These are phyloP conservation scores for Poecilia velifera DNA, from an alignment of 2,797 vertebrate species.

Conservation along the genomic window DNA sequence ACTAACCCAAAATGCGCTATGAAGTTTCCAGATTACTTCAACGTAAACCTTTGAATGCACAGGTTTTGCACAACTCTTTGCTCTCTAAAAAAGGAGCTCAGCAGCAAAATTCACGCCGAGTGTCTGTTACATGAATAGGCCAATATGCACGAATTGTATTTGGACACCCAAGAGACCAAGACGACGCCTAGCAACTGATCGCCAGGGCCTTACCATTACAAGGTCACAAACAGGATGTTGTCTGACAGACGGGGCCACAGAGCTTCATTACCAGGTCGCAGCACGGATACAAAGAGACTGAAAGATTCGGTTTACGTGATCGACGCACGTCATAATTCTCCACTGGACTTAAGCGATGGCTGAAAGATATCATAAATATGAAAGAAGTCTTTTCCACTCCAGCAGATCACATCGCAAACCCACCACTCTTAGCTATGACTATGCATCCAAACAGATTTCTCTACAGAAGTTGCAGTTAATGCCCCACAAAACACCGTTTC, in stretches of 20 bases:
- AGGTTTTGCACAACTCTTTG: neutral
- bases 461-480: too few species aligned
- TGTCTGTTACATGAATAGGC: neutral
- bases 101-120: neutral
- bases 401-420: too few species aligned
- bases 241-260: neutral
- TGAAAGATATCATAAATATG: too few species aligned
- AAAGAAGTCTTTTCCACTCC: too few species aligned
- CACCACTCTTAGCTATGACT: too few species aligned
- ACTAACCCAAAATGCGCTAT: neutral
- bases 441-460: too few species aligned
- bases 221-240: neutral
- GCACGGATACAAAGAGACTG: neutral
- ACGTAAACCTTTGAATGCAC: neutral
- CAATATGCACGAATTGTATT: neutral
- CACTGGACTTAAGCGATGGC: too few species aligned
- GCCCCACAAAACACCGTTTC: too few species aligned
- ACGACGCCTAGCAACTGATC: neutral
- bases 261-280: neutral
- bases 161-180: neutral
- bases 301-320: neutral
- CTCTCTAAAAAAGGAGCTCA: neutral
- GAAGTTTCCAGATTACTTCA: too few species aligned
- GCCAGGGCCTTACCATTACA: neutral
- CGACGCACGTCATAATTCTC: too few species aligned